Evolutionary conservation across 2,797 vertebrate species (phyloP).

Genomic region (Silurus aristotelis): DNA sequence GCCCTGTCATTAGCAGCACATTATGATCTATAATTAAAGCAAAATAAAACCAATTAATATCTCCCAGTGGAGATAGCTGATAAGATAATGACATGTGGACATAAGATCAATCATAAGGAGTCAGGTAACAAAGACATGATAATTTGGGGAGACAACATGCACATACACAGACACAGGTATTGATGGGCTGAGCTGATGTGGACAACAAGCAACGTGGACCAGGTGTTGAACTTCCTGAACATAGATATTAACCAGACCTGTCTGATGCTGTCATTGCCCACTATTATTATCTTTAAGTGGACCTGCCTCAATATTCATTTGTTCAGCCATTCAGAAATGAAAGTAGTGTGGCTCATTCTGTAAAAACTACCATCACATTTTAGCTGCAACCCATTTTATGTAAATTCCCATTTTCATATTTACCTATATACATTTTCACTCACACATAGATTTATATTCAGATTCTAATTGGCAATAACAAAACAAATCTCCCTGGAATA

Average conservation of each 20-base stretch:
- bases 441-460: neutral
- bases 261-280: conserved; percentile 73
- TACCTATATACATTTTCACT: neutral
- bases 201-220: conserved; percentile 74
- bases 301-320: conserved; percentile 48
- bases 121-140: conserved; percentile 81
- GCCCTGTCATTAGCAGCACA: conserved; percentile 72
- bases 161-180: conserved; percentile 65
- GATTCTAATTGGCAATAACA: neutral
- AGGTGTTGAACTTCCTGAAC: conserved; percentile 90
- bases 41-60: conserved; percentile 74
- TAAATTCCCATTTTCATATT: neutral
- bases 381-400: neutral
- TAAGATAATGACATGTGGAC: conserved; percentile 66
- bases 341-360: neutral
- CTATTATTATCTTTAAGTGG: conserved; percentile 79
- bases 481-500: neutral
- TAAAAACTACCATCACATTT: neutral
- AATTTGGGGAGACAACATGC: conserved; percentile 67
- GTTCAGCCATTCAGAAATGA: conserved; percentile 7
- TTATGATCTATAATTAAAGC: conserved; percentile 71
- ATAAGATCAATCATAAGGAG: conserved; percentile 65
- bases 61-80: conserved; percentile 60
- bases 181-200: conserved; percentile 65
- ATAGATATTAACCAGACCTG: conserved; percentile 80